Base-by-base conservation (phyloP, 1,140 invertebrate genomes). In the Conus ventricosus region DNA sequence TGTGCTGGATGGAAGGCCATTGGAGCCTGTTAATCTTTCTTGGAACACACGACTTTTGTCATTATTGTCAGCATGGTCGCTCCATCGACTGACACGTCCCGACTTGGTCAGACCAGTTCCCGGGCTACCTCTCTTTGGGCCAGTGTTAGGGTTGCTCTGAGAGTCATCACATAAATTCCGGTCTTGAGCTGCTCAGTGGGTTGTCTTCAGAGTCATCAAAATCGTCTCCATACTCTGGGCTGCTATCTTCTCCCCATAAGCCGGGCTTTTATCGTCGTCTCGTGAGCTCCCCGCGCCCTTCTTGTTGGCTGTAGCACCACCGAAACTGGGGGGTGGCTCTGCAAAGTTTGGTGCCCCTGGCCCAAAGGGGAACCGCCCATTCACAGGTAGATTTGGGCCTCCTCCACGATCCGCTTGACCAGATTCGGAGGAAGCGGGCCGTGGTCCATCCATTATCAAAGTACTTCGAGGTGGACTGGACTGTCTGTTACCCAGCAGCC, bases 341-440 rank as follows among this genome's bases (percentile, higher is more conserved):
- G 71, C 13, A 75, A 87, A 87, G 53, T 76, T 76, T 5, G 75
- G 67, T 15, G 17, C 85, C 7, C 71, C 71, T 25, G 85, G 85
- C 13, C 71, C 71, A 23, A 80, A 87, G 5, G 71, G 71, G 54
- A 87, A 87, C n/a, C 75, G 71, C 39, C 85, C 75, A 23, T 87
- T 87, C 3, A 87, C 54, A 8, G 85, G 85, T 15, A 60, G 57
- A 15, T 4, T 60, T 8, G 8, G 8, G 4, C 57, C 57, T 27
- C 27, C 17, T 5, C 39, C 85, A 78, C 85, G 17, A 10, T 39
- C 27, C 7, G 17, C 85, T 23, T 76, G 85, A n/a, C 67, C 67
- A 71, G 67, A n/a, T 20, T 71, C 67, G 11, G 67, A 71, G 20
- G 67, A 71, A 13, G 67, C 57, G 8, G 57, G 0, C 23, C 67